Percentiles rank a stretch among this genome's conserved stretches.
These are phyloP conservation scores for Zosterops hypoxanthus DNA, from an alignment of 2,113 vertebrate species.

Conservation along the genomic window DNA sequence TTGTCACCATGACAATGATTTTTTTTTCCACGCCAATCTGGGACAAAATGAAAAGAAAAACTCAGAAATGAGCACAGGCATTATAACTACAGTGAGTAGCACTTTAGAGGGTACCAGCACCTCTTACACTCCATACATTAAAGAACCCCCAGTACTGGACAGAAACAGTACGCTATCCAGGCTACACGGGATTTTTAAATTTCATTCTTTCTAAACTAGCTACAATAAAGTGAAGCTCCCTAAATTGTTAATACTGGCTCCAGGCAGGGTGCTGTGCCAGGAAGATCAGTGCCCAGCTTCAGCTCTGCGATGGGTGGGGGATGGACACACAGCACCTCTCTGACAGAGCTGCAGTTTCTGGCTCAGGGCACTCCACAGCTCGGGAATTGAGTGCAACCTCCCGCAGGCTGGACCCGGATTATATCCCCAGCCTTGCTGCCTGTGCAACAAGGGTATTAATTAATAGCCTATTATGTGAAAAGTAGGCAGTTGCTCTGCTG, in stretches of 20 bases:
- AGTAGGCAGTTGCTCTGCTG: neutral
- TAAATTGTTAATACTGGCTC: neutral
- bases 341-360: neutral
- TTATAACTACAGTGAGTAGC: neutral
- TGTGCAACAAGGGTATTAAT: neutral
- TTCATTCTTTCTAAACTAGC: neutral
- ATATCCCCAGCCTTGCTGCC: neutral
- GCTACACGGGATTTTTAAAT: neutral
- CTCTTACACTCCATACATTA: neutral
- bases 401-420: neutral
- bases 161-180: neutral
- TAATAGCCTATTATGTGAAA: neutral
- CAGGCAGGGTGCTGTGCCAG: neutral
- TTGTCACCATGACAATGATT: neutral
- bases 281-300: neutral
- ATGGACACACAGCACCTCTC: neutral
- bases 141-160: neutral
- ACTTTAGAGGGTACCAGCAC: neutral
- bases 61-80: neutral
- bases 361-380: neutral
- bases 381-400: neutral
- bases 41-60: neutral
- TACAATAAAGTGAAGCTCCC: neutral
- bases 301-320: fast-evolving
- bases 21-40: neutral